Evolutionary conservation across 2,113 vertebrate species (phyloP), one percentile per base, ranked within the genome.

Genomic region (Blennius ocellaris): DNA sequence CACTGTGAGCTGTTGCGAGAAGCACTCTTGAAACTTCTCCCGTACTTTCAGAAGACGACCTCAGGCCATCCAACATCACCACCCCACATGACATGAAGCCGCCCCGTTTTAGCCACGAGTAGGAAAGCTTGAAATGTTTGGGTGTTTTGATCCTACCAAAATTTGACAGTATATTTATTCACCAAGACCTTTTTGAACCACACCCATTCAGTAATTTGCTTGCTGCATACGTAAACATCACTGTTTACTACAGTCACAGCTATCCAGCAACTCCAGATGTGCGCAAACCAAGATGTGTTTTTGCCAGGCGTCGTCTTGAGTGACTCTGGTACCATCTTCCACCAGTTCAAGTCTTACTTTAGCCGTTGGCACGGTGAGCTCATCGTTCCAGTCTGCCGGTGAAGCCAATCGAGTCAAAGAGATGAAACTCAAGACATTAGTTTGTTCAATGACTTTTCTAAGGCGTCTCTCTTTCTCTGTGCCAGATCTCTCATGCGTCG

Each of bases 251-350:
- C 56, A 50, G 6, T 50, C 44, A 15, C 47, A 15, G 30, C 51
- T 53, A 17, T 61, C 9, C 5, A 1, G 16, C 38, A 16, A 53
- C 40, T 62, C 14, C 63, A 84, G 64, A 79, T 85, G 72, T 68
- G 64, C 49, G 53, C 47, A 53, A 36, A 41, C 47, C 37, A 59
- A 10, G 15, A 39, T 45, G 56, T 50, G 36, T 67, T 44, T 79
- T 72, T 70, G 59, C 69, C 50, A 49, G 40, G 21, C 48, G 50
- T 16, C 48, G 49, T 43, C 21, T 63, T 14, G 6, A 36, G 21
- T 54, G 44, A 64, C 14, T 36, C 72, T 47, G 58, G 47, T 52
- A 73, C 55, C 49, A 41, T 54, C 49, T 56, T 72, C 21, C 21
- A 10, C 12, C 51, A 43, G 36, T 17, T 41, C 11, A 48, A 7